A percentile compares a stretch with the other conserved stretches of the same genome.
These are phyloP conservation scores for Lemur catta DNA, from an alignment of 2,797 vertebrate species.

Conservation along the genomic window DNA sequence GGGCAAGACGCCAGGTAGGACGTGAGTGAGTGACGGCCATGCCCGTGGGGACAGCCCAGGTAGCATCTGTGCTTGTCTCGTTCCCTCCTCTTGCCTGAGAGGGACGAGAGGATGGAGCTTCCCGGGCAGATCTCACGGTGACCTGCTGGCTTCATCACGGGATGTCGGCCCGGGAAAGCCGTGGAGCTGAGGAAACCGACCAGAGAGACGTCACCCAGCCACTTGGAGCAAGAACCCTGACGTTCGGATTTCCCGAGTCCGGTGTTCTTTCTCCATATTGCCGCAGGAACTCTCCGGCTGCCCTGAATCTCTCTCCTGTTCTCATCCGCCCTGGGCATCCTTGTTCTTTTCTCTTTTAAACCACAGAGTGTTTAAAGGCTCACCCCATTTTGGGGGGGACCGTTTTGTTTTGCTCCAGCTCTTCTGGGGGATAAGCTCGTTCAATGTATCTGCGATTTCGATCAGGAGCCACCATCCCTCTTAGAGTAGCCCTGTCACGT, in stretches of 20 bases:
- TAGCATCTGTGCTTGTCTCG: neutral
- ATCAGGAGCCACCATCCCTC: conserved; percentile 38
- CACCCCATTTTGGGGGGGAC: neutral
- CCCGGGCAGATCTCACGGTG: neutral
- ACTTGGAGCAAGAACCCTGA: neutral
- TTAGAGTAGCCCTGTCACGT: conserved; percentile 52
- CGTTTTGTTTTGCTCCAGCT: neutral
- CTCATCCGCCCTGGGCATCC: neutral
- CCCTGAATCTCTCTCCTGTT: neutral
- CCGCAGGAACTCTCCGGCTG: neutral
- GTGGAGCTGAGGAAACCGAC: neutral
- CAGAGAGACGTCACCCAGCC: neutral
- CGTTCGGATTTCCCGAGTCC: neutral
- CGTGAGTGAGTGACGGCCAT: neutral
- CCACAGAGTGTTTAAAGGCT: neutral
- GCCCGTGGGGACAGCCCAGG: neutral
- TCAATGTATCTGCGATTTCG: conserved; percentile 58
- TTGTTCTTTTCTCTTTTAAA: neutral
- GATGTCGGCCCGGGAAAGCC: no score
- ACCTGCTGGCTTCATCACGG: no score
- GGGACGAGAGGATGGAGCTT: neutral
- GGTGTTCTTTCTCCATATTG: neutral
- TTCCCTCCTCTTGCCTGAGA: neutral
- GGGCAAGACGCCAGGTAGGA: neutral
- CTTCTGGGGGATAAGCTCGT: conserved; percentile 50